Percentiles rank a stretch among this genome's conserved stretches.
Evolutionary conservation across 1,140 invertebrate species (phyloP).

Genomic region (Galleria mellonella): DNA sequence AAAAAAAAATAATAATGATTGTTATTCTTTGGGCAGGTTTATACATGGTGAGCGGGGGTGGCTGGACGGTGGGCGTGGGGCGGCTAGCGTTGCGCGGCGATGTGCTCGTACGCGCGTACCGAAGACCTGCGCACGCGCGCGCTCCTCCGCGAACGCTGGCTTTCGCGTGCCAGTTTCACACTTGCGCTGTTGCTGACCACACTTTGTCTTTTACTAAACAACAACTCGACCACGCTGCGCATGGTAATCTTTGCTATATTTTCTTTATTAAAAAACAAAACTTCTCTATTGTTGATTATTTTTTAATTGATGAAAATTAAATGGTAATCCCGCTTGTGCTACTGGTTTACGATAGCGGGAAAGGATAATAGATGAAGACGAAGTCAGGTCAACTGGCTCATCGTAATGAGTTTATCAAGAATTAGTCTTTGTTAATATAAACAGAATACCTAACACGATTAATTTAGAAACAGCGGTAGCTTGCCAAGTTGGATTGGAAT

Average conservation of each 20-base stretch:
- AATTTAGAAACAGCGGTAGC: no score
- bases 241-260: constrained; percentile 72
- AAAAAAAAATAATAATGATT: no score
- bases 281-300: no score
- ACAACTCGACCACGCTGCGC: constrained; percentile 89
- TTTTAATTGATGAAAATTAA: no score
- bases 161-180: constrained; percentile 93
- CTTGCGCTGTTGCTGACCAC: constrained; percentile 90
- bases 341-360: no score
- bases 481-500: no score
- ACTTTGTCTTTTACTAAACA: constrained; percentile 88
- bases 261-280: background rate
- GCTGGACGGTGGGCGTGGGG: constrained; percentile 84
- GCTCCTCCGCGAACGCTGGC: constrained; percentile 67
- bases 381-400: no score
- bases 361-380: no score
- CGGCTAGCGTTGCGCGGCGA: constrained; percentile 89
- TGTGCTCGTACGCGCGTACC: constrained; percentile 92
- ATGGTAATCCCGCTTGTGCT: no score
- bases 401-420: no score
- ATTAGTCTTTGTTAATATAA: no score
- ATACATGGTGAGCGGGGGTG: constrained; percentile 80
- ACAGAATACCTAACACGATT: no score
- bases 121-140: constrained; percentile 73
- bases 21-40: constrained; percentile 71